phyloP scores from a whole-genome alignment of 2,888 invertebrate genomes.

The Ichneumoninae sp. region DNA sequence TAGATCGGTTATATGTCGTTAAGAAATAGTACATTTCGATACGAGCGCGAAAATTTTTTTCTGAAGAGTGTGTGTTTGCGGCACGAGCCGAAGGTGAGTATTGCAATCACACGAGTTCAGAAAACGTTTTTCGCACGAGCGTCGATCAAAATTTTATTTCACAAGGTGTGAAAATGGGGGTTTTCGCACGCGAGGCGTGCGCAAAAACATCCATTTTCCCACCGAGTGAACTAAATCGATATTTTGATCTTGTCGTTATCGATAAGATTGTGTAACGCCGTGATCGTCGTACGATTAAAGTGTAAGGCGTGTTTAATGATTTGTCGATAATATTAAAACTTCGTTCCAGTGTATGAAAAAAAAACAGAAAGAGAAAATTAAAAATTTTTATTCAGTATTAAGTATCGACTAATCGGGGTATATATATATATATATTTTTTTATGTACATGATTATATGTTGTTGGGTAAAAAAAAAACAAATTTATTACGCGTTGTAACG shows the following conservation, averaged over 20 bases:
- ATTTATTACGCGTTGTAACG: background rate
- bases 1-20: background rate
- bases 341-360: background rate
- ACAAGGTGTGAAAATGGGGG: too few species aligned
- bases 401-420: conserved; percentile 18
- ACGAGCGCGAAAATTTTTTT: too few species aligned
- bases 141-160: too few species aligned
- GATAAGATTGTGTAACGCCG: conserved; percentile 19
- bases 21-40: too few species aligned
- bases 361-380: background rate
- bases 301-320: background rate
- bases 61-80: too few species aligned
- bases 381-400: background rate
- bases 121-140: too few species aligned
- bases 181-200: too few species aligned
- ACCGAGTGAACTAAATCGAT: background rate
- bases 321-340: conserved; percentile 1
- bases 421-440: conserved; percentile 25
- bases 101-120: too few species aligned
- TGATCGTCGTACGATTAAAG: conserved; percentile 6
- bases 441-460: conserved; percentile 10
- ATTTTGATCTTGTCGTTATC: background rate
- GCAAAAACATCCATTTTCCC: too few species aligned
- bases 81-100: too few species aligned
- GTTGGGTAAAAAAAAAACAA: background rate